A percentile compares a stretch with the other conserved stretches of the same genome.
phyloP scores from a whole-genome alignment of 2,797 vertebrate genomes.

The Eremophila alpestris region DNA sequence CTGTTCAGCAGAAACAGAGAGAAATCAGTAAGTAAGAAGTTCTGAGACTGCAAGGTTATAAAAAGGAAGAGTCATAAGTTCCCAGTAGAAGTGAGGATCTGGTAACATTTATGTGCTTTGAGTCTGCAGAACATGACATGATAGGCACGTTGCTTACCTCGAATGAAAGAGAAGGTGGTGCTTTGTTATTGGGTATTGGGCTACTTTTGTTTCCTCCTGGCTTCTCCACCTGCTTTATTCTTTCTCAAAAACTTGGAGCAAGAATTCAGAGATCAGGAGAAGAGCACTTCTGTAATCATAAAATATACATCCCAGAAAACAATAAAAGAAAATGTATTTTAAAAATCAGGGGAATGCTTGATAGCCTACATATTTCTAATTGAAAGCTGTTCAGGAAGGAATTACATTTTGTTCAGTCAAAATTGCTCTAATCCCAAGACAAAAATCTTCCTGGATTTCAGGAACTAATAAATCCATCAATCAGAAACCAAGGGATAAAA shows the following conservation, averaged over 20 bases:
- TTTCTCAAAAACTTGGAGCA: not conserved
- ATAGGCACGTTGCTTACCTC: not conserved
- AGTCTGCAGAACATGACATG: not conserved
- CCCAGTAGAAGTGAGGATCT: not conserved
- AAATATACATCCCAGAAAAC: not conserved
- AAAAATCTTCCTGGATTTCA: slow-evolving; percentile 28
- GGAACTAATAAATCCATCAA: slow-evolving; percentile 33
- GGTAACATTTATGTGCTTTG: not conserved
- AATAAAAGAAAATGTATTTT: not conserved
- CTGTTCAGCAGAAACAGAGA: not conserved
- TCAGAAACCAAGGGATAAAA: slow-evolving; percentile 18
- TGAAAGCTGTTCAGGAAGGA: slow-evolving; percentile 2
- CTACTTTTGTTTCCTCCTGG: not conserved
- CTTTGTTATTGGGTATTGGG: not conserved
- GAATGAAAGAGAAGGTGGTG: not conserved
- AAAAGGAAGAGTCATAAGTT: not conserved
- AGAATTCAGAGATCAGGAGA: not conserved
- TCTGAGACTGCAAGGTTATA: not conserved
- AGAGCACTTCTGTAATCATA: not conserved
- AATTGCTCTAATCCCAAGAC: slow-evolving; percentile 26
- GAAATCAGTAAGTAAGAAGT: not conserved
- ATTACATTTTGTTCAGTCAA: slow-evolving; percentile 6
- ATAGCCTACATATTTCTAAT: not conserved
- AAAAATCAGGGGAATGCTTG: slow-evolving; percentile 2
- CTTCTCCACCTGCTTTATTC: not conserved